Base-by-base conservation (phyloP, 2,797 vertebrate species). In the Hypotaenidia okinawae region DNA sequence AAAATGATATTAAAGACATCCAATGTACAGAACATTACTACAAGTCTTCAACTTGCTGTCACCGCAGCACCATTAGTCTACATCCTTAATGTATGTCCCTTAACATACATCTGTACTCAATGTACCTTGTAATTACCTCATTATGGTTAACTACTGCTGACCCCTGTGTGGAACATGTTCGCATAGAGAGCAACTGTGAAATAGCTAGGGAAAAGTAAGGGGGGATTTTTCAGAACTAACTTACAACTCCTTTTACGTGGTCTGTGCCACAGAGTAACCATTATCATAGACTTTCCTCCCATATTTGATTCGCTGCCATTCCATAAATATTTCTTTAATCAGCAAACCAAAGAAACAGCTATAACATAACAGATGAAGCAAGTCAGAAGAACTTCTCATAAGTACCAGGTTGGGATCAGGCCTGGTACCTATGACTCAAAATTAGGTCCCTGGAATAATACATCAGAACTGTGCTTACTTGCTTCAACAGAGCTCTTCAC, bases 41-140 rank as follows among this genome's bases (percentile, higher is more conserved):
- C 58, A 90, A 79, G n/a, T 33, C 79, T 93, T 84, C 77, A 95
- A 86, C 87, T 84, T 87, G 85, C 79, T 96, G 82, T 91, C 91
- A 94, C 89, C 59, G 15, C 39, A 73, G 39, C 25, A 88, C 76
- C 58, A 72, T 96, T 91, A 94, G 52, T 79, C 77, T 86, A 79
- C 49, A 77, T 93, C 85, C 59, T 87, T 96, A 94, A 93, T 94
- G 87, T 91, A 91, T 77, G 87, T 96, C 80, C 90, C 82, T 95
- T 94, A 96, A 95, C 91, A 94, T 96, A 94, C 81, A 95, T 95
- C 91, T 86, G 75, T 94, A 94, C 80, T 95, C 94, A 96, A 94
- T 96, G 95, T 96, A 97, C 90, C 95, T 96, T 97, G 94, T 95
- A 97, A 97, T 96, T 96, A 96, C 93, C 89, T 97, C 93, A 92